Evolutionary conservation across 2,888 invertebrate genomes (phyloP), one percentile per base, ranked within the genome.

Genomic region (Eristalis arbustorum): DNA sequence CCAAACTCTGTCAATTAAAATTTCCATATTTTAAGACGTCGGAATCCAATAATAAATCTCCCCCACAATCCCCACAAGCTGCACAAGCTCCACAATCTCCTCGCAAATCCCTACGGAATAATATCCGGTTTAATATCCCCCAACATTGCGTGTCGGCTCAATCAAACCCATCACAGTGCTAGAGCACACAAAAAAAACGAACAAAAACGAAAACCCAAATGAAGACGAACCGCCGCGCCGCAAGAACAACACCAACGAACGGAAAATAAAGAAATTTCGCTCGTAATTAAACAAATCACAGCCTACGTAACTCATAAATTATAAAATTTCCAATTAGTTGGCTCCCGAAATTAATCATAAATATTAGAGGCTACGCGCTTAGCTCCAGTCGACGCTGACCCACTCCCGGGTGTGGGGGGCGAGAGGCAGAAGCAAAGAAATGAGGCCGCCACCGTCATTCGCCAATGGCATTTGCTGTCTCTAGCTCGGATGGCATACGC

Each of bases 271-370:
- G 42, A 42, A 49, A 49, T 49, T 66, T 42, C 28, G 42, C 40
- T 61, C 37, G 74, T 84, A 79, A 84, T 84, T 84, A 84, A 84
- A 84, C 84, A 84, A 84, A 84, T 84, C 84, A 84, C 84, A 69
- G 84, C 75, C 25, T 71, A 84, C 75, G 74, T 75, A 84, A 80
- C 74, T 84, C 84, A 84, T 84, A 84, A 84, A 84, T 84, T 84
- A 84, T 84, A 84, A 84, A 84, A 84, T 84, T 84, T 84, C 84
- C 84, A 84, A 84, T 84, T 84, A 84, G 79, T 79, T 79, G 69
- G 28, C 62, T 75, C 63, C 63, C 79, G 75, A 84, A 84, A 84
- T 84, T 84, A 84, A 84, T 84, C 84, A 84, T 84, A 84, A 84
- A 84, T 84, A 84, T 84, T 84, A 79, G 74, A 84, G 71, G 40